Evolutionary conservation across 1,140 invertebrate species (phyloP), one percentile per base, ranked within the genome.

Genomic region (Littorina saxatilis): DNA sequence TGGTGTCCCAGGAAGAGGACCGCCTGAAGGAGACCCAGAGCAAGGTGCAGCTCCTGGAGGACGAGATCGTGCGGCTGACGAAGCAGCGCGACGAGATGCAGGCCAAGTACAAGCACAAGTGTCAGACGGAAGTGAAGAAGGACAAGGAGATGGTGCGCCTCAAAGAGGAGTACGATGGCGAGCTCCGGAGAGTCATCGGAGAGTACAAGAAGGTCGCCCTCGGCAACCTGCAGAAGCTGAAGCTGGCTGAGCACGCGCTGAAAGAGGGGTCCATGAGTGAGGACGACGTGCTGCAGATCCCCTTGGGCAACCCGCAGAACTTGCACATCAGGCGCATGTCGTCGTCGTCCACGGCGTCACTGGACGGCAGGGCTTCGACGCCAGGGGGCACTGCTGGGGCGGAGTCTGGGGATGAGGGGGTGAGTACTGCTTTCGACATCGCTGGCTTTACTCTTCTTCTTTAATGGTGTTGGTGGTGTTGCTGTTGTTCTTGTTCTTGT

Each of bases 191-290:
- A 20, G 79, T 84, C 47, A 84, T 84, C 52, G 61, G 77, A 32
- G 83, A 84, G 55, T 80, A 84, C 63, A 84, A 79, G 55, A 84
- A 79, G 75, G 79, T 84, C 29, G 83, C 76, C 15, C 83, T 84
- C 15, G 83, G 43, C 15, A 84, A 84, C 75, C 43, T 84, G 73
- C 72, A 84, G 79, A 84, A 84, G 58, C 58, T 84, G 55, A 81
- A 81, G 66, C 43, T 80, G 15, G 83, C 83, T 20, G 83, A 84
- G 68, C 68, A 58, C 35, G 83, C 79, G 9, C 55, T 84, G 50
- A 72, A 61, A 15, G 74, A 81, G 43, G 70, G 79, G 2, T 70
- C 83, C 39, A 72, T 84, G 63, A 63, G 58, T 15, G 83, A 84
- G n/a, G 83, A 81, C 27, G 83, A 84, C 76, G 76, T 78, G 35